phyloP scores from a whole-genome alignment of 1,140 invertebrate species.

The Acromyrmex echinatior region DNA sequence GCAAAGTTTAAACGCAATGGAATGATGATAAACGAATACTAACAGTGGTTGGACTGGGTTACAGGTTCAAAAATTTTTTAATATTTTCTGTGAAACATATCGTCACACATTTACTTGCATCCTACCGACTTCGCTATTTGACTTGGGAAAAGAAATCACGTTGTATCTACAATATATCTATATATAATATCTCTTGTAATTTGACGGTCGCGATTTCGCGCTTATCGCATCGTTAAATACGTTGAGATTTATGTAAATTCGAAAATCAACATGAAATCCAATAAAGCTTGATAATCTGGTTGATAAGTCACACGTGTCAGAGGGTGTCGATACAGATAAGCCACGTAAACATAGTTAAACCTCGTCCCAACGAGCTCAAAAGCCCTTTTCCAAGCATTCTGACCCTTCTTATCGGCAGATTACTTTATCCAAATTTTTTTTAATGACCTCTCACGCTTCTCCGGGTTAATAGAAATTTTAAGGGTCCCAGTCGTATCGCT shows the following conservation, averaged over 20 bases:
- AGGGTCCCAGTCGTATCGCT: not conserved
- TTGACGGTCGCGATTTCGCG: not conserved
- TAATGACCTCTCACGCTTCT: constrained; percentile 57
- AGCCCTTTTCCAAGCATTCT: constrained; percentile 21
- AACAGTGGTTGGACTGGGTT: not conserved
- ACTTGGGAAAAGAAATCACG: not conserved
- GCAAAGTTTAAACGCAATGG: constrained; percentile 64
- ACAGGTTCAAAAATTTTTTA: not conserved
- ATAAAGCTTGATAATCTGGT: constrained; percentile 75
- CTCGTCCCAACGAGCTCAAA: constrained; percentile 34
- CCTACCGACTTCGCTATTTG: not conserved
- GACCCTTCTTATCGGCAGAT: constrained; percentile 71
- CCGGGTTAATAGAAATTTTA: constrained; percentile 70
- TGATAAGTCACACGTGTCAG: constrained; percentile 72
- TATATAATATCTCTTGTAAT: constrained; percentile 11
- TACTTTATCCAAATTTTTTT: constrained; percentile 67
- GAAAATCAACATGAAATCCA: constrained; percentile 62
- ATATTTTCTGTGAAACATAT: not conserved
- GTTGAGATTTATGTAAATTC: constrained; percentile 73
- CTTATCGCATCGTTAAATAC: constrained; percentile 36
- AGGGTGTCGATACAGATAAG: constrained; percentile 67
- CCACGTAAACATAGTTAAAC: constrained; percentile 62
- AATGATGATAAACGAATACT: constrained; percentile 18
- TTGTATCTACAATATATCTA: not conserved
- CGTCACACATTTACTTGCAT: not conserved